Conservation (phyloP, 2,113 vertebrate genomes). For the Myrmecophaga tridactyla region DNA sequence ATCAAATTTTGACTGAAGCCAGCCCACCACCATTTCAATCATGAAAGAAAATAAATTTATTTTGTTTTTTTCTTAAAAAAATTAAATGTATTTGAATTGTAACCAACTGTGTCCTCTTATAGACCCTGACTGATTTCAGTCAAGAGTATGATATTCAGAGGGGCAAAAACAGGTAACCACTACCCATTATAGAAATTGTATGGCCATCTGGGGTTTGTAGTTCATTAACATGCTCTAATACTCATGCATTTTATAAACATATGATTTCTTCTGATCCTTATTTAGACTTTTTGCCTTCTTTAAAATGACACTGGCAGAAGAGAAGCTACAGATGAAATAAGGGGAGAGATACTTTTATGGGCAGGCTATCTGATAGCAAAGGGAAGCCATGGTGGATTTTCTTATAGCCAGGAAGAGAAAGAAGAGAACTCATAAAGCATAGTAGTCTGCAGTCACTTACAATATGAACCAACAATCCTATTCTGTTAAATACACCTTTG, state of each 20-base stretch:
- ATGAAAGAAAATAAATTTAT: conserved; percentile 1
- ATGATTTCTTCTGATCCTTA: not conserved
- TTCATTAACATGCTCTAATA: not conserved
- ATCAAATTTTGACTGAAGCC: not conserved
- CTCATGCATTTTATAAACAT: not conserved
- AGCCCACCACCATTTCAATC: not conserved
- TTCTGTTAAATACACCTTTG: not conserved
- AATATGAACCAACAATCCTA: not conserved
- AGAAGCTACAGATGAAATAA: not conserved
- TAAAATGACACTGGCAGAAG: conserved; percentile 31
- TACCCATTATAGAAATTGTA: not conserved
- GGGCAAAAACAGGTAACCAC: not conserved
- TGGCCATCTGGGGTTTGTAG: not conserved
- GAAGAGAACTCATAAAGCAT: not conserved
- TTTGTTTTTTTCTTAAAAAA: not conserved
- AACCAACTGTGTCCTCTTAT: not conserved
- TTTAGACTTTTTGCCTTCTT: not conserved
- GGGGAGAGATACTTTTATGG: not conserved
- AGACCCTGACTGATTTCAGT: not conserved
- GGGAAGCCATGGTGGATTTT: not conserved
- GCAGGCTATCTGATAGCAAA: not conserved
- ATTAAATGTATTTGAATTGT: not conserved
- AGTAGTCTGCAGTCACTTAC: not conserved
- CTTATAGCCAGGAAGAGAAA: not conserved
- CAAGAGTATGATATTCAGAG: not conserved